Evolutionary conservation across 1,140 invertebrate species (phyloP), one percentile per base, ranked within the genome.

Genomic region (Charaxes varanes): DNA sequence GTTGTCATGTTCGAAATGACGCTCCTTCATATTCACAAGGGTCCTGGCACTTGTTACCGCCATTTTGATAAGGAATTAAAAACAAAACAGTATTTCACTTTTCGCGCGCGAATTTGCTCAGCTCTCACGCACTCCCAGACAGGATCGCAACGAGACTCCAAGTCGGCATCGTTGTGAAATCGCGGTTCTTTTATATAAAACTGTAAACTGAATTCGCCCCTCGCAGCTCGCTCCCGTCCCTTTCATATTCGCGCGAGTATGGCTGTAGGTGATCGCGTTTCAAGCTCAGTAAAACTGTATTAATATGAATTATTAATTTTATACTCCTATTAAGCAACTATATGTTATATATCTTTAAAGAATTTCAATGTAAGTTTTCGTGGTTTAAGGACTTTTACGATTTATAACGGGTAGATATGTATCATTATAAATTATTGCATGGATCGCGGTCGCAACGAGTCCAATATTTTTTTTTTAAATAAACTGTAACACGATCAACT

Each of bases 171-270:
- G 53, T 77, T 77, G 63, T 62, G 62, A 82, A 77, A 78, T 56
- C 56, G 53, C 58, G 66, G 64, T 67, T 73, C 70, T 62, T 81
- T 71, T 82, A 78, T 81, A 81, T 77, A 71, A 68, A 78, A 56
- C 65, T 63, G 58, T 65, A 60, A 52, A 45, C 56, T 61, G 43
- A 56, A 62, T 37, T 53, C 63, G 62, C 68, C 70, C 61, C 62
- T n/a, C n/a, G n/a, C n/a, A n/a, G n/a, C 65, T 63, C 65, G 58
- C 60, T 65, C 53, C 44, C 33, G 50, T 69, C 45, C 55, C 66
- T 67, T 73, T 72, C 61, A 62, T 62, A 57, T 66, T 45, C 53
- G 56, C 51, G 38, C 30, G 22, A 13, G 12, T 42, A 11, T 38
- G 21, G 28, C 40, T 18, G 18, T 34, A 17, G 6, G 13, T 12